These are phyloP conservation scores for Cataglyphis hispanica DNA, from an alignment of 1,140 invertebrate species.

Conservation along the genomic window DNA sequence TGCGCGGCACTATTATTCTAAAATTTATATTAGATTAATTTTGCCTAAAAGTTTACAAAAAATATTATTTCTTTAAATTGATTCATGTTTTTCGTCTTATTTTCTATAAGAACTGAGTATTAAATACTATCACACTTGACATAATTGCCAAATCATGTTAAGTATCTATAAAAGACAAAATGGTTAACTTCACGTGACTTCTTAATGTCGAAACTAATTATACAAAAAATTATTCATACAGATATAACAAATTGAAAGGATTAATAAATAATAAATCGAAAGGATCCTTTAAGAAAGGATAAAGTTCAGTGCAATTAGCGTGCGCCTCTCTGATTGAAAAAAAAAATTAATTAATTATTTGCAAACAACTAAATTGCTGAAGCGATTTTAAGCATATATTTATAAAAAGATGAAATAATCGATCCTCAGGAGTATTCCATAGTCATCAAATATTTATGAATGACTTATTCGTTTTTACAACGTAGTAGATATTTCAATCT, in stretches of 20 bases:
- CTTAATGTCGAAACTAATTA: constrained; percentile 9
- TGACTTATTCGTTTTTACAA: neutral
- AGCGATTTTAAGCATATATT: neutral
- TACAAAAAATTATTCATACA: constrained; percentile 1
- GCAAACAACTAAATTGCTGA: neutral
- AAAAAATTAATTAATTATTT: constrained; percentile 7
- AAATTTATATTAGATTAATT: constrained; percentile 6
- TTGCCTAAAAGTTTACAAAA: neutral
- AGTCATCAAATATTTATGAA: neutral
- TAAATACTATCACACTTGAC: neutral
- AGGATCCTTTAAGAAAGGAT: neutral
- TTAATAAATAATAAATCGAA: neutral
- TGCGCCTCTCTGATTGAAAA: neutral
- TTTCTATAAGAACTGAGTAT: neutral
- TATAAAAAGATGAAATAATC: constrained; percentile 25
- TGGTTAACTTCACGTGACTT: neutral
- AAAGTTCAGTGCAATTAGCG: neutral
- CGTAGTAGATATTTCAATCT: neutral
- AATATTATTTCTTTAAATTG: neutral
- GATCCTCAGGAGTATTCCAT: neutral
- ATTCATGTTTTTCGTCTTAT: neutral
- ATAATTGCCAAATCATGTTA: neutral
- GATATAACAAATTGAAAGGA: neutral
- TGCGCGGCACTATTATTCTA: neutral
- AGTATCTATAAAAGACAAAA: neutral